Evolutionary conservation across 2,113 vertebrate genomes (phyloP).

Genomic region (Odocoileus hemionus): DNA sequence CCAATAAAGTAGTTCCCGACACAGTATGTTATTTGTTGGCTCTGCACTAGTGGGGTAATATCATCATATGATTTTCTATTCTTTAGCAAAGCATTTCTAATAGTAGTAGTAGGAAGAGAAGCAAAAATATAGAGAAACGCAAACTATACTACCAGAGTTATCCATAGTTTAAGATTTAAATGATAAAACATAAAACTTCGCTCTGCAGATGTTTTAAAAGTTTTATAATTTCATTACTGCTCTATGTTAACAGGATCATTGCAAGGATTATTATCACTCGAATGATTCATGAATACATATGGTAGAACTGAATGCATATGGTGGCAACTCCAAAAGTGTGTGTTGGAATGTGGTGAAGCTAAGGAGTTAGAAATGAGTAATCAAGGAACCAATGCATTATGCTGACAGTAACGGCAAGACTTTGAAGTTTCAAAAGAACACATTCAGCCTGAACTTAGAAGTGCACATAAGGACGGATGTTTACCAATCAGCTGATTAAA

Average conservation of each 20-base stretch:
- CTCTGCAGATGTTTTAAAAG: background rate
- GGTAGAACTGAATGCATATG: background rate
- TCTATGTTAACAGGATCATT: background rate
- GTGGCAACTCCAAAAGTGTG: background rate
- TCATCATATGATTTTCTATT: background rate
- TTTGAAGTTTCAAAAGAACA: slow-evolving; percentile 1
- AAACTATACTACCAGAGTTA: background rate
- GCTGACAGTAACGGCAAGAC: background rate
- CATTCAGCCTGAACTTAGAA: background rate
- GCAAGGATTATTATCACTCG: background rate
- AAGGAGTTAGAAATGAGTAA: background rate
- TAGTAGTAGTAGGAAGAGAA: background rate
- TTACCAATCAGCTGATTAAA: background rate
- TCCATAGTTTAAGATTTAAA: background rate
- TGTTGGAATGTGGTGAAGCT: background rate
- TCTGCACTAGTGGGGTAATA: background rate
- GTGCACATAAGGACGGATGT: background rate
- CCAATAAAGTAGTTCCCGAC: background rate
- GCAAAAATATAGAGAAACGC: background rate
- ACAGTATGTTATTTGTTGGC: background rate
- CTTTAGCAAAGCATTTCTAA: background rate
- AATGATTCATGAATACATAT: background rate
- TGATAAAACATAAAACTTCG: background rate
- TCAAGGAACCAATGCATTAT: background rate
- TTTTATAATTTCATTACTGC: background rate